These are phyloP conservation scores for Cheilinus undulatus DNA, from an alignment of 2,113 vertebrate genomes.

Conservation along the genomic window DNA sequence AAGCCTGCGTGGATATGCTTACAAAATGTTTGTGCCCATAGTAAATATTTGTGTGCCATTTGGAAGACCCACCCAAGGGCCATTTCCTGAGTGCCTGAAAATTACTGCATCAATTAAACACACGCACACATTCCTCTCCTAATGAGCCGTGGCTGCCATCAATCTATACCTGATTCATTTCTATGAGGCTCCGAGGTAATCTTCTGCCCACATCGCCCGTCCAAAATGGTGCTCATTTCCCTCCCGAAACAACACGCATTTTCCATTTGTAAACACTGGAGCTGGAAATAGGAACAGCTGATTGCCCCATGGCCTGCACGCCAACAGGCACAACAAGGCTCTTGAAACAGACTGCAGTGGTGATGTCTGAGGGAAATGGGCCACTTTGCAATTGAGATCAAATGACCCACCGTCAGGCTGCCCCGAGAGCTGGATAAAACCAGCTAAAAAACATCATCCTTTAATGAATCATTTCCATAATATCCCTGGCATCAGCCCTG, in stretches of 20 bases:
- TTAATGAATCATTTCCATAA: conserved; percentile 81
- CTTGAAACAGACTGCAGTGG: conserved; percentile 66
- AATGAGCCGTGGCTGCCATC: conserved; percentile 77
- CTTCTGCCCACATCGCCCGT: conserved; percentile 66
- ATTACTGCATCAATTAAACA: conserved; percentile 77
- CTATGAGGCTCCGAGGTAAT: conserved; percentile 73
- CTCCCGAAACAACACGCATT: conserved; percentile 65
- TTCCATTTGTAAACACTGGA: conserved; percentile 74
- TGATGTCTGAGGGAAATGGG: conserved; percentile 72
- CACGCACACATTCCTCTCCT: conserved; percentile 67
- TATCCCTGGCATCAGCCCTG: conserved; percentile 75
- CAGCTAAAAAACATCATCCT: conserved; percentile 73
- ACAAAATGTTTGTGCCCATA: conserved; percentile 70
- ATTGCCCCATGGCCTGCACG: conserved; percentile 62
- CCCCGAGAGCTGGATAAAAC: conserved; percentile 71
- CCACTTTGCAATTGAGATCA: conserved; percentile 76
- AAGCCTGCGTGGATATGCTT: conserved; percentile 47
- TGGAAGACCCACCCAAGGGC: conserved; percentile 79
- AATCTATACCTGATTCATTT: conserved; percentile 75
- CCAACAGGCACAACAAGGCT: conserved; percentile 62
- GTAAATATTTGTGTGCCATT: conserved; percentile 82
- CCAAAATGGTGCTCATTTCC: conserved; percentile 75
- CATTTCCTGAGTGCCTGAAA: conserved; percentile 79
- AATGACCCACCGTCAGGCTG: conserved; percentile 72
- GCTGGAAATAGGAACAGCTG: conserved; percentile 72